These are phyloP conservation scores for Phycodurus eques DNA, from an alignment of 2,113 vertebrate species.

Conservation along the genomic window DNA sequence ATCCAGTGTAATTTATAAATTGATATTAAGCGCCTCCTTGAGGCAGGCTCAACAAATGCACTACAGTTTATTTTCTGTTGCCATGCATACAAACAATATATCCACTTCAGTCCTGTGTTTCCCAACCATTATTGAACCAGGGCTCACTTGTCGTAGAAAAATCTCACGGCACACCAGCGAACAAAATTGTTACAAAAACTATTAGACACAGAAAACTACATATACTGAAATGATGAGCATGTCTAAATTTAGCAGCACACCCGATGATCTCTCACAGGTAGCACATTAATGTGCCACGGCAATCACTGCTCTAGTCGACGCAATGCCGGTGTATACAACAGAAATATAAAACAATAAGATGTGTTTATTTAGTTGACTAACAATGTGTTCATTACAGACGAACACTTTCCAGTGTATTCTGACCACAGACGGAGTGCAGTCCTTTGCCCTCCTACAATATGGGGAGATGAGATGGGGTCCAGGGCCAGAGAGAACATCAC, in stretches of 20 bases:
- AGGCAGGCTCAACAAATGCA: constrained; percentile 1
- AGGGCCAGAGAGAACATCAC: constrained; percentile 69
- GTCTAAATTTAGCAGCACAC: too few species aligned
- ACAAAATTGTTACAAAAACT: too few species aligned
- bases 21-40: constrained; percentile 40
- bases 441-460: constrained; percentile 75
- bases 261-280: too few species aligned
- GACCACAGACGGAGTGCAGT: constrained; percentile 73
- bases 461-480: constrained; percentile 76
- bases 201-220: too few species aligned
- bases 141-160: too few species aligned
- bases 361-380: not conserved
- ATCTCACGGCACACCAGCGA: too few species aligned
- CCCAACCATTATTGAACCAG: too few species aligned
- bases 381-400: constrained; percentile 55
- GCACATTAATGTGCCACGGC: too few species aligned
- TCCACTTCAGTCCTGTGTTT: too few species aligned
- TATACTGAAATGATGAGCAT: too few species aligned
- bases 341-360: not conserved
- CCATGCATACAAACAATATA: not conserved
- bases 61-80: not conserved
- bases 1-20: constrained; percentile 2
- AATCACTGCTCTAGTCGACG: too few species aligned
- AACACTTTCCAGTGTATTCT: constrained; percentile 81
- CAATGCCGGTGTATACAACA: not conserved